These are phyloP conservation scores for Druon quercuslanigerum DNA, from an alignment of 1,140 invertebrate genomes.

Conservation along the genomic window DNA sequence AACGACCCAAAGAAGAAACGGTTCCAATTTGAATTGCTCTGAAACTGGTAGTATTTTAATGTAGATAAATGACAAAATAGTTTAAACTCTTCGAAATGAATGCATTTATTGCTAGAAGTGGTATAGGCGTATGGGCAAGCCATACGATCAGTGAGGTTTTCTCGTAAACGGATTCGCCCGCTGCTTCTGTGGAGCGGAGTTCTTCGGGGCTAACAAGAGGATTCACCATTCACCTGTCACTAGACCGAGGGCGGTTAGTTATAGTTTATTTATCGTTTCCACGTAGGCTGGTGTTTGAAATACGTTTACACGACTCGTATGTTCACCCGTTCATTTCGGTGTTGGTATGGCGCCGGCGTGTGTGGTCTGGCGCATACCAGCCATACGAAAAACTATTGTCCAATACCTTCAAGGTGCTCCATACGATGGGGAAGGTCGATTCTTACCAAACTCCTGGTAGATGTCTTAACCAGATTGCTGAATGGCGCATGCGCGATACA, in stretches of 20 bases:
- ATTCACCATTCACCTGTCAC: constrained; percentile 74
- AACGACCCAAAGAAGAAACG: too few relatives aligned
- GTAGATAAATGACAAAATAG: too few relatives aligned
- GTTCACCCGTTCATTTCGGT: constrained; percentile 56
- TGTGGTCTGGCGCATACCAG: constrained; percentile 60
- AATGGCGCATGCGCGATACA: constrained; percentile 11
- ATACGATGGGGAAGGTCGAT: constrained; percentile 24
- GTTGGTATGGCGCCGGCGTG: constrained; percentile 58
- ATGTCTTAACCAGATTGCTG: constrained; percentile 47
- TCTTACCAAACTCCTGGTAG: constrained; percentile 34
- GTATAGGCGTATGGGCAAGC: not conserved
- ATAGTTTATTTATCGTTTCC: constrained; percentile 75
- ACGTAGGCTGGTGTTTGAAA: constrained; percentile 67
- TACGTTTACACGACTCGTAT: constrained; percentile 69
- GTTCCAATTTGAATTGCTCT: too few relatives aligned
- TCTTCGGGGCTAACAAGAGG: constrained; percentile 69
- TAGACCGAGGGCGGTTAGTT: constrained; percentile 71
- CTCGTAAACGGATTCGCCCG: constrained; percentile 37
- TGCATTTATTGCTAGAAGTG: not conserved
- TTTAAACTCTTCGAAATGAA: too few relatives aligned
- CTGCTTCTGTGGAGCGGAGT: constrained; percentile 56
- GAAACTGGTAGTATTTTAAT: too few relatives aligned
- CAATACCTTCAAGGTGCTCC: constrained; percentile 41
- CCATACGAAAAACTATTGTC: constrained; percentile 53
- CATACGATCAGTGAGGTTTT: constrained; percentile 6